Percentiles rank a stretch among this genome's conserved stretches.
These are phyloP conservation scores for Eidolon helvum DNA, from an alignment of 2,113 vertebrate genomes.

Conservation along the genomic window DNA sequence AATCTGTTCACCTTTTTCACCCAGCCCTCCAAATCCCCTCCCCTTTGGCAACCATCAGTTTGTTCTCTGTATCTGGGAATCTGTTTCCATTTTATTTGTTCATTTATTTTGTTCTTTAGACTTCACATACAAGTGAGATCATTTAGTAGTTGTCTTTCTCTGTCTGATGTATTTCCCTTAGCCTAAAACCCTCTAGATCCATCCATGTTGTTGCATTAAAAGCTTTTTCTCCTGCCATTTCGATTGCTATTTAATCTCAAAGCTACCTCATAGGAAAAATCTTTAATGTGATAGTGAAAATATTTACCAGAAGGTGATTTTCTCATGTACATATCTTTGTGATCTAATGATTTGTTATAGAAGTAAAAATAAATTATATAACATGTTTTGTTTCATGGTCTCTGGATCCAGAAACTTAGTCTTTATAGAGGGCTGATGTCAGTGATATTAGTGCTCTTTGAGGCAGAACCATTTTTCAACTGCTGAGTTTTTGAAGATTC, in stretches of 20 bases:
- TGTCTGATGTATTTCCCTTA: no score
- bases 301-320: not conserved
- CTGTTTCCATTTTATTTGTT: no score
- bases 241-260: not conserved
- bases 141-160: no score
- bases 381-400: not conserved
- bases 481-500: not conserved
- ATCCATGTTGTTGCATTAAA: not conserved
- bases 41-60: no score
- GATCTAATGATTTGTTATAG: not conserved
- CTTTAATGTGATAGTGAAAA: not conserved
- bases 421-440: not conserved
- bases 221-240: not conserved
- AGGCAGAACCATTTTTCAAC: not conserved
- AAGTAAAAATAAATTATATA: not conserved
- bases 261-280: not conserved
- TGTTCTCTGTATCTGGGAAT: no score
- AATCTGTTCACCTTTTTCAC: no score
- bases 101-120: no score
- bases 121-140: no score
- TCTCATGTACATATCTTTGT: not conserved
- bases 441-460: not conserved
- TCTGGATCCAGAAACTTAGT: not conserved
- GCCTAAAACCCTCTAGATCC: no score
- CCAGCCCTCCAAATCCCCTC: no score